These are phyloP conservation scores for Rhagonycha fulva DNA, from an alignment of 2,888 invertebrate species.

Conservation along the genomic window DNA sequence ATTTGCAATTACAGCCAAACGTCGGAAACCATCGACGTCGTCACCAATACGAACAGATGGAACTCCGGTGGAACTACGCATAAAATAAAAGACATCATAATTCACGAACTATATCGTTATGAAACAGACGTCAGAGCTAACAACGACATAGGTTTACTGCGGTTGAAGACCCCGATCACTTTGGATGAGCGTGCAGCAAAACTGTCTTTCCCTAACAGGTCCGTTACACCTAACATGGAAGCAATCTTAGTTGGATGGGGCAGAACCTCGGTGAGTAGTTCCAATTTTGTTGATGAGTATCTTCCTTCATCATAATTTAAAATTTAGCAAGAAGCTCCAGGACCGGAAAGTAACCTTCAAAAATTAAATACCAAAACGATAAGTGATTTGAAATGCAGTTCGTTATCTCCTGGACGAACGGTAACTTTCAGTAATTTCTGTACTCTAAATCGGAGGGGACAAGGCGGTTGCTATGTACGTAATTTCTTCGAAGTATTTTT, in stretches of 20 bases:
- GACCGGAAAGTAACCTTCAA: neutral
- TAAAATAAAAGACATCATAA: neutral
- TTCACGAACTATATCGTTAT: neutral
- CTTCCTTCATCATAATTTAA: neutral
- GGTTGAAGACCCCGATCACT: neutral
- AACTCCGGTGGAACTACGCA: neutral
- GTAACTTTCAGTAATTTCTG: neutral
- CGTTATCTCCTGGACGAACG: neutral
- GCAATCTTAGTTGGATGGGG: neutral
- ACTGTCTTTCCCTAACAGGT: neutral
- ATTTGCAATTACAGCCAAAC: neutral
- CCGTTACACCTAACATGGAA: neutral
- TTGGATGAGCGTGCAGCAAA: neutral
- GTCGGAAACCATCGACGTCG: neutral
- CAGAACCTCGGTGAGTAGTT: neutral
- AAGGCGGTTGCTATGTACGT: neutral
- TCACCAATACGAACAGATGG: neutral
- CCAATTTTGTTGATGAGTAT: no score
- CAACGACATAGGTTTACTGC: neutral
- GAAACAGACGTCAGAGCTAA: neutral
- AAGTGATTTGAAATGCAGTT: neutral
- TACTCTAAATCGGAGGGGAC: neutral
- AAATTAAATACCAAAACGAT: neutral
- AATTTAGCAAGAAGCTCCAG: neutral
- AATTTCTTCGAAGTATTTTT: no score